Evolutionary conservation across 2,797 vertebrate species (phyloP), one percentile per base, ranked within the genome.

Genomic region (Poeciliopsis gracilis): DNA sequence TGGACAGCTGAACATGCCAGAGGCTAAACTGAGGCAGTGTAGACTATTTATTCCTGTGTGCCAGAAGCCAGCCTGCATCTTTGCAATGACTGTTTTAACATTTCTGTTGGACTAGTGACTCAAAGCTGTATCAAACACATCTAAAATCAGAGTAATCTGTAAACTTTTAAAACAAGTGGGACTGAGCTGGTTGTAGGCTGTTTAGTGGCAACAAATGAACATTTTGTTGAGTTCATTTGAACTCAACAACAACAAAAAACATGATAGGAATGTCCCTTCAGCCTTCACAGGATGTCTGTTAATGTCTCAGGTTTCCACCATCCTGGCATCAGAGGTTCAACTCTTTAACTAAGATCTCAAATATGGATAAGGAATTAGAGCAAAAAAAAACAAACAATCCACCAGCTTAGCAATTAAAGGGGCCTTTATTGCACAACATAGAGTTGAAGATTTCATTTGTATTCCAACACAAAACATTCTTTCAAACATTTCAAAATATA

Each of bases 1-100:
- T n/a, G 81, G 84, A 91, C 92, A 90, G 91, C 91, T 93, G 91
- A 88, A 82, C 90, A 93, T 91, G 78, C 85, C 89, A 88, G 82
- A 90, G 86, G 57, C 87, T 79, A 83, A 79, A 82, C 87, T 84
- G 86, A 55, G 85, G 81, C 69, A 80, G 53, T 8, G 71, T 47
- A 86, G 80, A 79, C 91, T 91, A 91, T 92, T 92, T 93, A 82
- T 91, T 89, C 13, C 90, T 92, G 80, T 73, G 75, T 86, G 91
- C 90, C 88, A 90, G 89, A 91, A 89, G 81, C 80, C 85, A 88
- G 83, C 73, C 83, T 84, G 91, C 84, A 74, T 53, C 79, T 67
- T 16, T 55, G 75, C 73, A 84, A 63, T 81, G 79, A 73, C 78
- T 76, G 69, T 75, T 87, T 81, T 84, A 82, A 77, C 82, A 84